These are phyloP conservation scores for Agapornis canus DNA, from an alignment of 2,797 vertebrate genomes.

Conservation along the genomic window DNA sequence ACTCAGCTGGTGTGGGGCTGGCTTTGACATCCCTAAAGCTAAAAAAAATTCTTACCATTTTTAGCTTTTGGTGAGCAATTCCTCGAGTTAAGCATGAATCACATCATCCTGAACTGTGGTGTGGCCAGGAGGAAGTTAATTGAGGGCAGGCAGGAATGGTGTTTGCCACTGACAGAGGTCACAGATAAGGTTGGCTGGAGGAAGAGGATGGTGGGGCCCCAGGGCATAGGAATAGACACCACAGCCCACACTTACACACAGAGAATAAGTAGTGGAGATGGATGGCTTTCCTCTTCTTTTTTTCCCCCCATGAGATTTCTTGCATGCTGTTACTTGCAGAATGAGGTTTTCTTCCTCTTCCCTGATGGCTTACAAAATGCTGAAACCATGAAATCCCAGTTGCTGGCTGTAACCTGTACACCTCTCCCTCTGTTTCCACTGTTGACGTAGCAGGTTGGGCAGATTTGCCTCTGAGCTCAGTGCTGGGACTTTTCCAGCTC, in stretches of 20 bases:
- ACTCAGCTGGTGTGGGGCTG: neutral
- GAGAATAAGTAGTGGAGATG: neutral
- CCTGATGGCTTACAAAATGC: neutral
- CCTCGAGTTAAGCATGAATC: neutral
- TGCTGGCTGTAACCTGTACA: neutral
- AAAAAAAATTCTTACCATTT: neutral
- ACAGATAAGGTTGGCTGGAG: neutral
- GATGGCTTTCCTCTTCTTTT: neutral
- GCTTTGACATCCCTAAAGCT: neutral
- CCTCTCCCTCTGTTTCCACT: accelerated
- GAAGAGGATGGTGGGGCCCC: neutral
- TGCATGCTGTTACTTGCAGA: neutral
- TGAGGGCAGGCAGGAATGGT: constrained; percentile 3
- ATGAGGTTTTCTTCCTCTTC: neutral
- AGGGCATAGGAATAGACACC: neutral
- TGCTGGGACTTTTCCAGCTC: neutral
- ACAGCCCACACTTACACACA: neutral
- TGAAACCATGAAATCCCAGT: neutral
- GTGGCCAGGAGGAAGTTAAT: constrained; percentile 7
- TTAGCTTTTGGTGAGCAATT: neutral
- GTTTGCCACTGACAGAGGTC: neutral
- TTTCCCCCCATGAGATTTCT: neutral
- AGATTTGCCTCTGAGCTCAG: neutral
- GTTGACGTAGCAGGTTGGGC: accelerated
- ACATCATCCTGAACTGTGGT: neutral